These are phyloP conservation scores for Kryptolebias marmoratus DNA, from an alignment of 2,113 vertebrate genomes.

Conservation along the genomic window DNA sequence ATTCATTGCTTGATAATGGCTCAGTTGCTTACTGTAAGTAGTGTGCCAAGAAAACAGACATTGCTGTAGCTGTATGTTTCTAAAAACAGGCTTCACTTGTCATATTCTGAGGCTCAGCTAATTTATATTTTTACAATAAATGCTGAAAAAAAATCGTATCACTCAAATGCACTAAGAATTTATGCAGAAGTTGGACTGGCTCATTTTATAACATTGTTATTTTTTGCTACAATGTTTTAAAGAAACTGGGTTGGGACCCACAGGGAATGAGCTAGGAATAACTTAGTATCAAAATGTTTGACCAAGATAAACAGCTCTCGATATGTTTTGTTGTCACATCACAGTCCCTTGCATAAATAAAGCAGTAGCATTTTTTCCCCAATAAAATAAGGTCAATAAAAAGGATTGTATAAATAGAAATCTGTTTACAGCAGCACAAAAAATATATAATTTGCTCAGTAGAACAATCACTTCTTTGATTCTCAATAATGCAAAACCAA, in stretches of 20 bases:
- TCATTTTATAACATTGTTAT: constrained; percentile 36
- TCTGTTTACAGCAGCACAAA: constrained; percentile 1
- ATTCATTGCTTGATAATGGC: constrained; percentile 28
- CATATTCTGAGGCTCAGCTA: constrained; percentile 27
- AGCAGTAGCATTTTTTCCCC: neutral
- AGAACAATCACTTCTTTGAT: constrained; percentile 13
- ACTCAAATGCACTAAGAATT: constrained; percentile 18
- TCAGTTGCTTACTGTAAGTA: constrained; percentile 30
- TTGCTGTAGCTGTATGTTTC: constrained; percentile 32
- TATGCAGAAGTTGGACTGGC: constrained; percentile 22
- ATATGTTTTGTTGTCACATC: constrained; percentile 28
- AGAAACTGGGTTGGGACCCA: constrained; percentile 46
- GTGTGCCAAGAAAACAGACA: constrained; percentile 26
- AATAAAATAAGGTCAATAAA: constrained; percentile 19
- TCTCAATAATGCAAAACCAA: neutral
- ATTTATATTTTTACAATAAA: constrained; percentile 47
- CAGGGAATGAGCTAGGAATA: constrained; percentile 35
- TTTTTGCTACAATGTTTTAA: constrained; percentile 44
- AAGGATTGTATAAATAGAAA: constrained; percentile 21
- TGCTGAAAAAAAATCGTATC: constrained; percentile 32
- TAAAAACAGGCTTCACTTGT: constrained; percentile 38
- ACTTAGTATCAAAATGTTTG: constrained; percentile 27
- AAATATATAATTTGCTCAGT: constrained; percentile 4
- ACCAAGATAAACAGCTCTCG: constrained; percentile 35
- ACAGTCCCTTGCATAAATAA: constrained; percentile 11